phyloP scores from a whole-genome alignment of 2,888 invertebrate species.

The Drosophila lacicola region DNA sequence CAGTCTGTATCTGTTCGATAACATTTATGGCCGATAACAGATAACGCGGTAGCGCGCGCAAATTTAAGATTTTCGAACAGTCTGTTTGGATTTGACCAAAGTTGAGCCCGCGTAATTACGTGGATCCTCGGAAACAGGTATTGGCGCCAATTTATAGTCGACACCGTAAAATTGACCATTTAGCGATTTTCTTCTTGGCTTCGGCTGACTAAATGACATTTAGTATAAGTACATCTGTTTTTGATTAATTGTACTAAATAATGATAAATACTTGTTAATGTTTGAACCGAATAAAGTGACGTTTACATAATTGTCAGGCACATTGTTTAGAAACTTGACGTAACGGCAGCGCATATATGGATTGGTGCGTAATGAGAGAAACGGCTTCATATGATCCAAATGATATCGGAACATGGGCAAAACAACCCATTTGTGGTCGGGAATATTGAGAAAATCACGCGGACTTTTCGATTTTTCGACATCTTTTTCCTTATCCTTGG shows the following conservation, averaged over 20 bases:
- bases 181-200: slow-evolving; percentile 64
- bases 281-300: slow-evolving; percentile 26
- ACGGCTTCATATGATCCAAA: slow-evolving; percentile 58
- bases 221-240: neutral
- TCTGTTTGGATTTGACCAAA: slow-evolving; percentile 1
- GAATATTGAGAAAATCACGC: slow-evolving; percentile 50
- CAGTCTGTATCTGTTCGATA: slow-evolving; percentile 54
- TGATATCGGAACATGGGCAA: slow-evolving; percentile 69
- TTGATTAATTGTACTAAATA: too few species aligned
- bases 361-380: slow-evolving; percentile 57
- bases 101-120: slow-evolving; percentile 20
- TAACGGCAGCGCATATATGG: slow-evolving; percentile 54
- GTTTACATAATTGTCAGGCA: slow-evolving; percentile 42
- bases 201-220: slow-evolving; percentile 42
- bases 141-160: slow-evolving; percentile 74
- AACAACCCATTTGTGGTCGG: slow-evolving; percentile 61
- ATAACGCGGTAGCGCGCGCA: neutral
- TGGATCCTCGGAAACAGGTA: slow-evolving; percentile 61
- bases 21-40: slow-evolving; percentile 17
- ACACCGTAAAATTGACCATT: slow-evolving; percentile 77
- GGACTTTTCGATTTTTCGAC: slow-evolving; percentile 34
- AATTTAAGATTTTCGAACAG: slow-evolving; percentile 4
- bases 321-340: slow-evolving; percentile 52
- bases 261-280: slow-evolving; percentile 29
- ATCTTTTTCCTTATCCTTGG: slow-evolving; percentile 25